Evolutionary conservation across 2,888 invertebrate species (phyloP), one percentile per base, ranked within the genome.

Genomic region (Pristionchus japonicus): DNA sequence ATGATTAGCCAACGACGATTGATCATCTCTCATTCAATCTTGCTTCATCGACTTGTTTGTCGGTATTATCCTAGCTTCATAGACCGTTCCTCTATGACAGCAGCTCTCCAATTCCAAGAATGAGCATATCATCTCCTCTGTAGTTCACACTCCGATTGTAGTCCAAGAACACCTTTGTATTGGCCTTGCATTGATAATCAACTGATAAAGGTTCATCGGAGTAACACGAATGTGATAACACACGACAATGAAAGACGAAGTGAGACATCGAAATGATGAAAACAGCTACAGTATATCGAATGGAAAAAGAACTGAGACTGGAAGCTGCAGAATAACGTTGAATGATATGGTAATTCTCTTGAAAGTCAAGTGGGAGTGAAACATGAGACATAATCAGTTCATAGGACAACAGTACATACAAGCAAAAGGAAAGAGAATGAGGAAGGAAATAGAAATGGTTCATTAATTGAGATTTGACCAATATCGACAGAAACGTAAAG

Each of bases 401-500:
- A 70, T 70, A 70, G 37, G 37, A 47, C 77, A 77, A 77, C 77
- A 77, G 43, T 77, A 77, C 77, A 77, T 77, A 77, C 77, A 77
- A 77, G 37, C 77, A 77, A n/a, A n/a, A 47, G 43, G 77, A 34
- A 4, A 3, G 31, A 11, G 43, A 9, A 11, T 43, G 43, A 4
- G 61, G 27, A 27, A 64, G 61, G 61, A 23, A 23, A 43, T 43
- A 57, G 17, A 57, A 57, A 57, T 64, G 61, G 61, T 27, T 64
- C n/a, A n/a, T n/a, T n/a, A n/a, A n/a, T n/a, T n/a, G n/a, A n/a
- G n/a, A n/a, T n/a, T n/a, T n/a, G n/a, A n/a, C n/a, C n/a, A n/a
- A n/a, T n/a, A n/a, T n/a, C n/a, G n/a, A n/a, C n/a, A n/a, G n/a
- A n/a, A n/a, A n/a, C n/a, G n/a, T n/a, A n/a, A n/a, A n/a, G n/a